Conservation (phyloP, 2,113 vertebrate species). For the Gasterosteus nipponicus region DNA sequence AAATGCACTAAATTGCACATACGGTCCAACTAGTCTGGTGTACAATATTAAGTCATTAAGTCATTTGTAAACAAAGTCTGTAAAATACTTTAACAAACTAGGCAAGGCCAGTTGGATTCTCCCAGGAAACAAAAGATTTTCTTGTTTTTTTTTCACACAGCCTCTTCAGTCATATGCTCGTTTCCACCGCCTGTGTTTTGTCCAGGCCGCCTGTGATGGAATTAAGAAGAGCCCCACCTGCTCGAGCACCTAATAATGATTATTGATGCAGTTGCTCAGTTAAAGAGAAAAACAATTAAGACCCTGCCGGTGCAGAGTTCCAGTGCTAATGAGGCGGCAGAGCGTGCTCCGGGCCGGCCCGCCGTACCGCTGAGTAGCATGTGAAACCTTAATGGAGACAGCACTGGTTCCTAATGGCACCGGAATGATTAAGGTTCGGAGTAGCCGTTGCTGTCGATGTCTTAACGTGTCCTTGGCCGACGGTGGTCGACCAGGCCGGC, state of each 20-base stretch:
- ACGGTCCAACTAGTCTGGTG: conserved; percentile 2
- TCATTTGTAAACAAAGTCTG: conserved; percentile 22
- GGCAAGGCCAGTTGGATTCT: conserved; percentile 9
- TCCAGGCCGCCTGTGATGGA: conserved; percentile 26
- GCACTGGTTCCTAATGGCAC: conserved; percentile 71
- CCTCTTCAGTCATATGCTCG: conserved; percentile 10
- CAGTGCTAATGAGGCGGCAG: conserved; percentile 69
- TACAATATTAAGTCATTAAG: neutral
- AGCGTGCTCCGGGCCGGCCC: conserved; percentile 63
- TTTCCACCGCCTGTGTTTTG: neutral
- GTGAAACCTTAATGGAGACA: conserved; percentile 70
- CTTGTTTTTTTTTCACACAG: too few species aligned
- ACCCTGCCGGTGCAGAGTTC: conserved; percentile 68
- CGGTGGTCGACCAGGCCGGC: conserved; percentile 52
- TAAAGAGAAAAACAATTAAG: conserved; percentile 80
- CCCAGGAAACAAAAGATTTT: conserved; percentile 17
- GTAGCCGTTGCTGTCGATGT: conserved; percentile 68
- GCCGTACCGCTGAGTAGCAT: conserved; percentile 65
- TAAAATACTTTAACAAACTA: conserved; percentile 20
- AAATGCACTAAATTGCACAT: conserved; percentile 9
- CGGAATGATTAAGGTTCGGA: conserved; percentile 61
- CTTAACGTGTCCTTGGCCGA: conserved; percentile 62
- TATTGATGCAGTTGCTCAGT: conserved; percentile 79
- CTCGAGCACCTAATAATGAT: conserved; percentile 75
- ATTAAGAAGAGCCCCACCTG: conserved; percentile 61